Evolutionary conservation across 2,113 vertebrate genomes (phyloP).

Genomic region (Mormyrus lacerda): DNA sequence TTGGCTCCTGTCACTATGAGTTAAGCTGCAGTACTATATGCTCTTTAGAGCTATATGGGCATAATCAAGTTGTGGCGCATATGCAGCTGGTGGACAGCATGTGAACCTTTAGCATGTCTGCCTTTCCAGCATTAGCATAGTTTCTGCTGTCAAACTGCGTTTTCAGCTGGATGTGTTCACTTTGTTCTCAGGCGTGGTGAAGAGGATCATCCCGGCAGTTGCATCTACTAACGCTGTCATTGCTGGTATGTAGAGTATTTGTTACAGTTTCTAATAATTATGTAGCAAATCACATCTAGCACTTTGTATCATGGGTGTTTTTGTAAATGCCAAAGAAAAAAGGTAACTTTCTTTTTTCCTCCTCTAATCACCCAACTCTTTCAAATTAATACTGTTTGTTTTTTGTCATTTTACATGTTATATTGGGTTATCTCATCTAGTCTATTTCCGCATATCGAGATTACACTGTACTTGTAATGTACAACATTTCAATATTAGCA

Average conservation of each 20-base stretch:
- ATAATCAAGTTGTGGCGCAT: neutral
- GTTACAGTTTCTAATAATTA: neutral
- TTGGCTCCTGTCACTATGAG: neutral
- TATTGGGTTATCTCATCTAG: neutral
- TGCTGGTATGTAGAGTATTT: constrained; percentile 68
- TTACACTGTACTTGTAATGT: neutral
- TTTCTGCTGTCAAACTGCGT: neutral
- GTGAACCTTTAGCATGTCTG: neutral
- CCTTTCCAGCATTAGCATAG: neutral
- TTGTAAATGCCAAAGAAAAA: neutral
- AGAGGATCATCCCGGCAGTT: constrained; percentile 94
- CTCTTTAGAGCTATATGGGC: neutral
- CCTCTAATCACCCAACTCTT: neutral
- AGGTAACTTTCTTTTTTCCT: neutral
- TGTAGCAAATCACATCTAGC: neutral
- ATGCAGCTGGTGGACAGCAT: neutral
- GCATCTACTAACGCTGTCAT: constrained; percentile 96
- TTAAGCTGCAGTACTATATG: neutral
- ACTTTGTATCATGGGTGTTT: neutral
- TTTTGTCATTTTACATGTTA: neutral
- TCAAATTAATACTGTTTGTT: neutral
- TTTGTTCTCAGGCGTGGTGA: constrained; percentile 74
- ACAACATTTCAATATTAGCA: neutral
- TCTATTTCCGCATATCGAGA: neutral
- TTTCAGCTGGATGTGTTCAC: neutral